Evolutionary conservation across 23 tunicate genomes (phyloP), one percentile per base, ranked within the genome.

Genomic region (Trididemnum clinides): DNA sequence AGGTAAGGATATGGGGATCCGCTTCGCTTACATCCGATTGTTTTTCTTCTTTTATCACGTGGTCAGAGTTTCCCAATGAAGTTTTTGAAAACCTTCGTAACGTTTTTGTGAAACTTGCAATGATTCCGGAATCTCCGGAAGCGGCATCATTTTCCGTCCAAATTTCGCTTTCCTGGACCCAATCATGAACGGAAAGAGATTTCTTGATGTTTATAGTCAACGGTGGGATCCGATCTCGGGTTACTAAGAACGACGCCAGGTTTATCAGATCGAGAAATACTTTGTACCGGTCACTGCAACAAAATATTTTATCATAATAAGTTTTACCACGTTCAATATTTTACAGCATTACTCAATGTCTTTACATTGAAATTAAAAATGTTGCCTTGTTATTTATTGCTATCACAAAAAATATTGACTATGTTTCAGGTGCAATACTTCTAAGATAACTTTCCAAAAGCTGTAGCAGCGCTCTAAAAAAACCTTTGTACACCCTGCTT

Each of bases 151-250:
- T 69, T 28, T 23, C 10, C 19, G 36, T 33, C 5, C 6, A 5
- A 20, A 19, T 6, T 62, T 32, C 21, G 35, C 38, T 31, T 73
- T 38, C 30, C n/a, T 78, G 20, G 4, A 78, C 35, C 78, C 81
- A 75, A 38, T 89, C 94, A 62, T 85, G 87, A 37, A 89, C 64
- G 10, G 94, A 89, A 1, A 94, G 82, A 29, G 85, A 81, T 19
- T 78, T 39, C 57, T 89, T 87, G 54, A 85, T 82, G 2, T 33
- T 63, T 54, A 66, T 22, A 33, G 85, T 83, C 58, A 94, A 62
- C 2, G 94, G 91, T 0, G 98, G 98, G 10, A 94, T 94, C 29
- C 91, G 85, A 54, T 94, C 94, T 19, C 89, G 82, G 33, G 98
- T 88, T 2, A 94, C 89, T 26, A 94, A 64, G 73, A 82, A 94